These are phyloP conservation scores for Aselliscus stoliczkanus DNA, from an alignment of 2,797 vertebrate genomes.

Conservation along the genomic window DNA sequence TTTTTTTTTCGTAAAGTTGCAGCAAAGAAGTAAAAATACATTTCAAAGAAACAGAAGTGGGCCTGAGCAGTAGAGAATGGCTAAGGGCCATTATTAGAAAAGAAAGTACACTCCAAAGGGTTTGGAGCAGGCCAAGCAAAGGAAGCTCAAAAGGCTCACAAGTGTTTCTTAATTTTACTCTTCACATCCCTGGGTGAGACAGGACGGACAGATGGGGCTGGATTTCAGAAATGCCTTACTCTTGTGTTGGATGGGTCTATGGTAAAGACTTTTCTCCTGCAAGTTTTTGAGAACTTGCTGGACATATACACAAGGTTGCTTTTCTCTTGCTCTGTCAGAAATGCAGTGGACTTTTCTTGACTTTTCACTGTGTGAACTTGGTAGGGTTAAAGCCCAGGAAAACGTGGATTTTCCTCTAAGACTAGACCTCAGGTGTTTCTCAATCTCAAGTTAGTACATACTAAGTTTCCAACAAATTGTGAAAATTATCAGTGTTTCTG, in stretches of 20 bases:
- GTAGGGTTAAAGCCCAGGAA: background rate
- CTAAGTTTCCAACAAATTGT: background rate
- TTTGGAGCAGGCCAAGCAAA: no score
- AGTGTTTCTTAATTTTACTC: background rate
- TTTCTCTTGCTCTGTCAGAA: background rate
- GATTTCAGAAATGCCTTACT: background rate
- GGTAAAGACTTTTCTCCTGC: background rate
- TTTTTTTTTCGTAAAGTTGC: no score
- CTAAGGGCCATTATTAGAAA: no score
- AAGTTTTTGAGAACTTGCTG: background rate
- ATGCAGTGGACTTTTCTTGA: background rate
- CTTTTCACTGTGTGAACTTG: background rate
- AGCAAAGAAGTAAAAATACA: no score
- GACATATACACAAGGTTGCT: background rate
- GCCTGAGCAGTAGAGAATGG: no score
- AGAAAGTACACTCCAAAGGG: no score
- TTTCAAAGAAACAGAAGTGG: no score
- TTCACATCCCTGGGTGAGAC: background rate
- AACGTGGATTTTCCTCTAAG: background rate
- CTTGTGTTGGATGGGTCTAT: background rate
- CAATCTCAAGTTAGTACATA: background rate
- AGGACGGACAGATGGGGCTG: background rate
- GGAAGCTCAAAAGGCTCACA: no score
- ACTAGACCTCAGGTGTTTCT: background rate
- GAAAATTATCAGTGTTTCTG: background rate